Evolutionary conservation across 2,888 invertebrate species (phyloP).

Genomic region (Xanthorhoe designata): DNA sequence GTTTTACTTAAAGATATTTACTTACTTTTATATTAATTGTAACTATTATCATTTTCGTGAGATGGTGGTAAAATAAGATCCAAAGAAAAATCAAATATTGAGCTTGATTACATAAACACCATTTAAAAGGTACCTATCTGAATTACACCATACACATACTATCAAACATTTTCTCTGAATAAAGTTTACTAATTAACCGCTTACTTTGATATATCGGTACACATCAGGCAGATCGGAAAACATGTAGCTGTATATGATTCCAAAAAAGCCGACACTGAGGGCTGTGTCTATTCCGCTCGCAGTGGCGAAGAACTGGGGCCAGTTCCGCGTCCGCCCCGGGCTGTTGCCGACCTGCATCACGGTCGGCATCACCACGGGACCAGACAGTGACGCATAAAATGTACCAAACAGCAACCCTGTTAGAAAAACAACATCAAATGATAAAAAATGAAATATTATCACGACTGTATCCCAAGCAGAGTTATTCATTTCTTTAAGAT

Average conservation of each 20-base stretch:
- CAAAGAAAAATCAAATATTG: no score
- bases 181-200: neutral
- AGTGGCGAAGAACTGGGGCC: slow-evolving; percentile 73
- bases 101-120: no score
- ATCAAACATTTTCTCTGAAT: no score
- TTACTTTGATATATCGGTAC: slow-evolving; percentile 70
- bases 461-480: no score
- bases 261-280: slow-evolving; percentile 76
- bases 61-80: no score
- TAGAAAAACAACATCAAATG: neutral
- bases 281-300: slow-evolving; percentile 75
- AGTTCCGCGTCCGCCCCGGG: slow-evolving; percentile 59
- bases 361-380: slow-evolving; percentile 71
- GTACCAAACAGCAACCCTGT: slow-evolving; percentile 56
- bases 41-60: no score
- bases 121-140: no score
- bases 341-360: slow-evolving; percentile 57
- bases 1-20: no score
- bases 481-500: no score
- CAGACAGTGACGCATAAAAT: slow-evolving; percentile 74
- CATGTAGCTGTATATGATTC: slow-evolving; percentile 67
- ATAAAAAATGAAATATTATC: no score
- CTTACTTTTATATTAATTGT: no score
- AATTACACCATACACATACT: no score
- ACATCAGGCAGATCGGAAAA: slow-evolving; percentile 61